Evolutionary conservation across 2,113 vertebrate genomes (phyloP).

Genomic region (Chauna torquata): DNA sequence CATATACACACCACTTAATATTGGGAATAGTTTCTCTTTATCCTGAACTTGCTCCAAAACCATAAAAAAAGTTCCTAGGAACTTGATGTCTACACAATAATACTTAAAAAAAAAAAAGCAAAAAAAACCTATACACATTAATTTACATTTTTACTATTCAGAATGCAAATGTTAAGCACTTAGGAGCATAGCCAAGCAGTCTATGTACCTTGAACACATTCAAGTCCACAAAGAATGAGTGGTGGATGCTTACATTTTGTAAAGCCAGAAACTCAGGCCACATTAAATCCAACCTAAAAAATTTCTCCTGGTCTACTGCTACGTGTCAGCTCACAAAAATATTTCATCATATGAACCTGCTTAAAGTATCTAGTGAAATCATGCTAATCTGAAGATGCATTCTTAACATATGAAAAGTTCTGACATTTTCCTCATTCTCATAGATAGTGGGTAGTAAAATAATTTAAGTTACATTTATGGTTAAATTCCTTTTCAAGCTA

Average conservation of each 20-base stretch:
- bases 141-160: background rate
- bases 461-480: background rate
- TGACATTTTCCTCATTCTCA: background rate
- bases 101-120: background rate
- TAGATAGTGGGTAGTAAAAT: background rate
- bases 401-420: background rate
- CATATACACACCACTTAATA: background rate
- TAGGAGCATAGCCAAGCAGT: background rate
- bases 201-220: background rate
- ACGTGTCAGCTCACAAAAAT: background rate
- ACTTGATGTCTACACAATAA: background rate
- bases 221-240: background rate
- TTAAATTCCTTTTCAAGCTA: background rate
- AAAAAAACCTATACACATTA: background rate
- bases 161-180: background rate
- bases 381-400: background rate
- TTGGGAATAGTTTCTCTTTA: background rate
- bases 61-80: background rate
- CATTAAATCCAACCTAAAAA: background rate
- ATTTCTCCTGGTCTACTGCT: background rate
- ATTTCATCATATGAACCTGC: background rate
- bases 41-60: background rate
- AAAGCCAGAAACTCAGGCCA: background rate
- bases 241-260: background rate
- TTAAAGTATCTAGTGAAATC: background rate